Base-by-base conservation (phyloP, 2,113 vertebrate species). In the Brachionichthys hirsutus region DNA sequence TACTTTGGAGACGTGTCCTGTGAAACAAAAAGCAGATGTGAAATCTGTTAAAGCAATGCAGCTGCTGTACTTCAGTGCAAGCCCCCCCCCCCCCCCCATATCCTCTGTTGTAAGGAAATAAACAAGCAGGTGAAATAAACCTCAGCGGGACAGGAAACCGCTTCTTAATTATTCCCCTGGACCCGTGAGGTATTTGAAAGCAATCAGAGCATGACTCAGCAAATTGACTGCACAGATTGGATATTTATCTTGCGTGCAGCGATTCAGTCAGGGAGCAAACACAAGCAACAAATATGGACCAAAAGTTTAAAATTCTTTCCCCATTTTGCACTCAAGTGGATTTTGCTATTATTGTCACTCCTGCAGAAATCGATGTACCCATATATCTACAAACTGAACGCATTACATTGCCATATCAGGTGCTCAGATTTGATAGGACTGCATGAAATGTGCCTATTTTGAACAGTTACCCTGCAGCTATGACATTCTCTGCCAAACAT, bases 211-310 rank as follows among this genome's bases (percentile, higher is more conserved):
- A 87, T 90, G 88, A 92, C 87, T 91, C 89, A 84, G 90, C 88
- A 89, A 90, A 89, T 85, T 86, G 84, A 84, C 77, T 83, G 78
- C 67, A 77, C 84, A 86, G 88, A 91, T 88, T 88, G 87, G 82
- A 85, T 86, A 88, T 89, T 84, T 79, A 88, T 90, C 84, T 85
- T 56, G 55, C 77, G 59, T 57, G 24, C 59, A 67, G 71, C 44
- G 72, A 85, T 81, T 70, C 60, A 78, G 66, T 59, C 55, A 54
- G 67, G 59, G 54, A 77, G 65, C 51, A 55, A 68, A 66, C 44
- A 15, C 74, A 80, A 68, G 45, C 68, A 75, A 62, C 54, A 59
- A 49, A 38, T 55, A 13, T 42, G 55, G 66, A 70, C 74, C 53
- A 71, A 58, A 78, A 44, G 56, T 66, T 47, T 49, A 24, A 45